Evolutionary conservation across 37 sponge, comb jelly and placozoan species (phyloP).

Genomic region (Chondrosia reniformis): DNA sequence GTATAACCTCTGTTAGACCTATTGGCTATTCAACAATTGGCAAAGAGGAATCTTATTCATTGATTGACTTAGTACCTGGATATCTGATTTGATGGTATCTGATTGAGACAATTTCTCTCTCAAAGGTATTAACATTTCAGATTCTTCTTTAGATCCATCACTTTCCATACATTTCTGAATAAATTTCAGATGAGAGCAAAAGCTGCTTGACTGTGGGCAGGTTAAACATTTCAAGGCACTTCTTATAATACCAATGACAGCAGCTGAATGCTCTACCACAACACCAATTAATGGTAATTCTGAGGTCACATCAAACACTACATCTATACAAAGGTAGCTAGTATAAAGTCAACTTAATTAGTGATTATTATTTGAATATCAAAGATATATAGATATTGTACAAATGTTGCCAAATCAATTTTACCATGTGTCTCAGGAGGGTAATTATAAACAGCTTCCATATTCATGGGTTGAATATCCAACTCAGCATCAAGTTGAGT

Average conservation of each 20-base stretch:
- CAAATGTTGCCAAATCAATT: too few relatives aligned
- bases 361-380: too few relatives aligned
- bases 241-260: background rate
- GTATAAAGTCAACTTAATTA: too few relatives aligned
- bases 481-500: background rate
- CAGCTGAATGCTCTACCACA: background rate
- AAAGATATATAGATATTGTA: too few relatives aligned
- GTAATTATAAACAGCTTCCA: too few relatives aligned
- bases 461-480: background rate
- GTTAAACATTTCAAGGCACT: slow-evolving; percentile 15
- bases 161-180: background rate
- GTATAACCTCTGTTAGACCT: background rate
- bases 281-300: background rate
- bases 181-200: background rate
- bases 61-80: background rate
- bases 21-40: slow-evolving; percentile 1
- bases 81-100: background rate
- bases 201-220: background rate
- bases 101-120: background rate
- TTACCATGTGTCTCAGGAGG: too few relatives aligned
- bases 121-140: background rate
- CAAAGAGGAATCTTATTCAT: background rate
- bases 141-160: background rate
- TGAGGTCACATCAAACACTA: background rate
- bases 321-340: too few relatives aligned